Base-by-base conservation (phyloP, 1,140 invertebrate species). In the Drosophila kanapiae region DNA sequence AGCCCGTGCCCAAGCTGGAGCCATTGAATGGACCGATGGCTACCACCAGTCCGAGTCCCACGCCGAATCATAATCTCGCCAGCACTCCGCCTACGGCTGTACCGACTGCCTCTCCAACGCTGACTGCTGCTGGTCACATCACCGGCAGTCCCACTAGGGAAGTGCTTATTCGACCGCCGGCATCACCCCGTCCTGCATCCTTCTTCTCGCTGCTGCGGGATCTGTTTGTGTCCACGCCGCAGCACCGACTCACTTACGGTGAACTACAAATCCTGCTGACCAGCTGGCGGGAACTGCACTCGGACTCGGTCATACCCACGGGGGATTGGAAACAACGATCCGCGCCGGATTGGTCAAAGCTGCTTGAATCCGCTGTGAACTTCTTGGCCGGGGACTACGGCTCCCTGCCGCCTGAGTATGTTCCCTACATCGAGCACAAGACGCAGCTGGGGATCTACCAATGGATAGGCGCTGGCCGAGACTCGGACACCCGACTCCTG, bases 381-480 rank as follows among this genome's bases (percentile, higher is more conserved):
- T 99, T 98, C 92, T 93, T 99, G 16, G 96, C 97, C 16, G 98
- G 98, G 4, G 97, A 98, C 91, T 95, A 96, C 78, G 94, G 95
- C 68, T 96, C 96, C 58, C 95, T 96, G 75, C 96, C 98, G 14
- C 96, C 97, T 48, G 98, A 98, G 79, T 98, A 98, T 94, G 97
- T 99, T 5, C 98, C 98, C 5, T 98, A 98, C 82, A 94, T 99
- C 59, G 98, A 99, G 92, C 98, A 97, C 91, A 98, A 99, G 92
- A 95, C 94, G 49, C 45, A 90, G 92, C 74, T 94, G 64, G 93
- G 95, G 90, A 94, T 96, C 61, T 99, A 98, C 93, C 97, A 98
- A 78, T 99, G 98, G 98, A 99, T 99, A 60, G 98, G 98, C 1
- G 97, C 97, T n/a, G 98, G 98, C 0, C 94, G 98, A 33, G 98